Evolutionary conservation across 30 jellyfish, hydroid and myxozoan genomes (phyloP).

Genomic region (Rhopilema esculentum): DNA sequence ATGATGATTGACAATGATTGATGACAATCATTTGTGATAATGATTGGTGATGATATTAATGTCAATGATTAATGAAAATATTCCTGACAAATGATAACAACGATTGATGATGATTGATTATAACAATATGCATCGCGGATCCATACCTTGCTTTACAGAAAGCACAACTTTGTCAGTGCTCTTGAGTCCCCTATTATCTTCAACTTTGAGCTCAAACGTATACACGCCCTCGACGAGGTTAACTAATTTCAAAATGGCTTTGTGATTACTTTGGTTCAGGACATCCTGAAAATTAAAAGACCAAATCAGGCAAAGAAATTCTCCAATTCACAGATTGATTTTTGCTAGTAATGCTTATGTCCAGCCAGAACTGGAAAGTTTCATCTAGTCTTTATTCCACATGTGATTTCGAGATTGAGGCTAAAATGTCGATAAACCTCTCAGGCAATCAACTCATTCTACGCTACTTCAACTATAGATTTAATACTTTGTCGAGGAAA

Average conservation of each 20-base stretch:
- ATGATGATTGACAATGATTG: too few relatives aligned
- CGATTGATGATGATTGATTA: not conserved
- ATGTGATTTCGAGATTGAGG: too few relatives aligned
- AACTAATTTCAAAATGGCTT: constrained; percentile 73
- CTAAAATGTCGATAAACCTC: too few relatives aligned
- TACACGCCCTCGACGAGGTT: constrained; percentile 91
- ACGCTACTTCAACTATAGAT: too few relatives aligned
- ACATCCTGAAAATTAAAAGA: constrained; percentile 65
- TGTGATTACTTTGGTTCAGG: constrained; percentile 81
- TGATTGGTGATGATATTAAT: too few relatives aligned
- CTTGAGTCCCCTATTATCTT: constrained; percentile 86
- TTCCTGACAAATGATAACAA: too few relatives aligned
- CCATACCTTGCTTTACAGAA: constrained; percentile 66
- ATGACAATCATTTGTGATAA: too few relatives aligned
- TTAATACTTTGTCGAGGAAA: too few relatives aligned
- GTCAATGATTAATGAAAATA: too few relatives aligned
- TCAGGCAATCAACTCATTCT: too few relatives aligned
- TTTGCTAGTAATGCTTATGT: not conserved
- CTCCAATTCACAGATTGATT: not conserved
- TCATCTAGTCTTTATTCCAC: too few relatives aligned
- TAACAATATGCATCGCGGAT: not conserved
- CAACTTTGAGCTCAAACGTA: constrained; percentile 76
- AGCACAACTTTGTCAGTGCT: constrained; percentile 74
- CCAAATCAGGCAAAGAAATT: not conserved
- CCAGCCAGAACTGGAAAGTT: too few relatives aligned